Evolutionary conservation across 2,888 invertebrate species (phyloP), one percentile per base, ranked within the genome.

Genomic region (Fabriciana adippe): DNA sequence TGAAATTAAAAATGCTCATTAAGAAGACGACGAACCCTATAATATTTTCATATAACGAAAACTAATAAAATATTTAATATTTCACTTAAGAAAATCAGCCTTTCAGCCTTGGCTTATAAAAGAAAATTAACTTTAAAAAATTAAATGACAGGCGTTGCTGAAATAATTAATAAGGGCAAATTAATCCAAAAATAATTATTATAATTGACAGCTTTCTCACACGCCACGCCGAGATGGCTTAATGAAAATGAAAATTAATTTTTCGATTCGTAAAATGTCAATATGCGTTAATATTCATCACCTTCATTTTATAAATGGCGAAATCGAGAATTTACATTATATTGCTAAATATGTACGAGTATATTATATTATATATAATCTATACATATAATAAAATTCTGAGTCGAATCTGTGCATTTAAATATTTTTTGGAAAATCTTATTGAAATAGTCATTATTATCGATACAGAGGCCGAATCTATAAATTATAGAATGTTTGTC

Each of bases 311-410:
- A 70, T 71, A 69, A 66, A 13, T 26, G 59, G 16, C 59, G 51
- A 68, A 70, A 67, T 66, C 62, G 57, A 70, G 70, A 72, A 73
- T 70, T 72, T 65, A 59, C 66, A 65, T 68, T 64, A 64, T 59
- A 51, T 62, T 59, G 63, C 55, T 64, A 55, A 35, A 21, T 53
- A 55, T 50, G 26, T 48, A 21, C 18, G n/a, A n/a, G n/a, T n/a
- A 26, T 57, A 47, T 47, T 47, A 26, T 26, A 26, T 26, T 26
- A 26, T 26, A 4, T 26, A 26, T 3, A 26, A 26, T 26, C 26
- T 26, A 0, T 26, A 18, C 18, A 18, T 26, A 26, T 26, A 26
- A 26, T 26, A 5, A 26, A 26, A 26, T 26, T 26, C 26, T 26
- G 26, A 4, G 26, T 3, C 26, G 26, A 26, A 26, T 26, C 5